A percentile compares a stretch with the other conserved stretches of the same genome.
Conservation (phyloP, 1,140 invertebrate species). For the Euglossa dilemma region DNA sequence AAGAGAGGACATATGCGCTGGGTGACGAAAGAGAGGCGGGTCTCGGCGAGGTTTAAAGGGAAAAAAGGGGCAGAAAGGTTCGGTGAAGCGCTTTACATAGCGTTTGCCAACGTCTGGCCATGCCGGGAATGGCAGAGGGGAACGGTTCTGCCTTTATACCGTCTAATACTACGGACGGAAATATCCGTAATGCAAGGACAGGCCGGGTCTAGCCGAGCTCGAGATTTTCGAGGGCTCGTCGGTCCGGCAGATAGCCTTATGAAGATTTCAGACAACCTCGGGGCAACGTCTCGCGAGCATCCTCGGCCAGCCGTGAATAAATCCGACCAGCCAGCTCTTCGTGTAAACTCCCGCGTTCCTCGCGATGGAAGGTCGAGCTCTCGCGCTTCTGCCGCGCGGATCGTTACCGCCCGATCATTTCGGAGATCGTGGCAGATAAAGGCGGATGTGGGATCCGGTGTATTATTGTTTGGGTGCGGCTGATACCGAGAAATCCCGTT, state of each 20-base stretch:
- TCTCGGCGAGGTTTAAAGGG: constrained; percentile 60
- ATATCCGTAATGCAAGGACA: constrained; percentile 80
- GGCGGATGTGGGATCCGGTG: background rate
- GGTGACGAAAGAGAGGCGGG: constrained; percentile 50
- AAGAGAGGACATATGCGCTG: background rate
- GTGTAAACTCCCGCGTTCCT: background rate
- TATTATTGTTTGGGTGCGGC: background rate
- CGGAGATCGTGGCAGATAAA: background rate
- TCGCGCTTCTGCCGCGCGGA: background rate
- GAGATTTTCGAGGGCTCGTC: constrained; percentile 52
- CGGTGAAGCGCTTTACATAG: constrained; percentile 73
- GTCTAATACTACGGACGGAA: constrained; percentile 79
- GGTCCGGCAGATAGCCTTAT: constrained; percentile 23
- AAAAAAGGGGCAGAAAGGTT: constrained; percentile 63
- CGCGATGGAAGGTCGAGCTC: background rate
- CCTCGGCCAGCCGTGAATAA: background rate
- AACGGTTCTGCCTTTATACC: constrained; percentile 72
- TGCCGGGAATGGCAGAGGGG: constrained; percentile 78
- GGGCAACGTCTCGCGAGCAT: background rate
- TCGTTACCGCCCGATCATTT: background rate
- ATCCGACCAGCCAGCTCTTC: background rate
- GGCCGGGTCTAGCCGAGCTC: constrained; percentile 53
- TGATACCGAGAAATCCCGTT: background rate
- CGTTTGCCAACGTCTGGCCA: constrained; percentile 77
- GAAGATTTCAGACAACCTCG: background rate